Evolutionary conservation across 2,888 invertebrate species (phyloP), one percentile per base, ranked within the genome.

Genomic region (Netelia melanura): DNA sequence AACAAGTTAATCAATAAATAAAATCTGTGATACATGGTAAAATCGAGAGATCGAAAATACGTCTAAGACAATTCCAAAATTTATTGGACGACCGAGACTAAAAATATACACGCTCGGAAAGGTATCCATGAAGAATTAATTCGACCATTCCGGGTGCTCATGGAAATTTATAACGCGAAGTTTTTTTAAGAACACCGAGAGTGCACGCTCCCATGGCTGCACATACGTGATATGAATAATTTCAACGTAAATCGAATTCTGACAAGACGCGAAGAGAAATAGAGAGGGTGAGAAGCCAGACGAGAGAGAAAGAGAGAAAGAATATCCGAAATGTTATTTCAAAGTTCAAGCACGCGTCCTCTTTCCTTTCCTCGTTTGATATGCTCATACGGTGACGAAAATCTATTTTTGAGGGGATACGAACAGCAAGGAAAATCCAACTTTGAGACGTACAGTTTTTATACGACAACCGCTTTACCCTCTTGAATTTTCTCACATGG

Each of bases 211-310:
- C 9, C 23, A 5, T 6, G 68, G 61, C 74, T 17, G 67, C 68
- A 61, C 52, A 25, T 75, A 81, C 75, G 79, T 56, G 83, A 79
- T 43, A 79, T 79, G 78, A 79, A 83, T 79, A 79, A 81, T 83
- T 79, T 65, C 64, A 21, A 48, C 3, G 64, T 48, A 72, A 75
- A 83, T 83, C 83, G 83, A 83, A 79, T 70, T 79, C 64, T 56
- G 44, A 79, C 64, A 65, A 30, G 54, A 25, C 30, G 21, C n/a
- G 21, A 62, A 43, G 21, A 58, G 10, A 14, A 30, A 21, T 25
- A 25, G 8, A 14, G 25, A 43, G 52, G 17, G 54, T 14, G 43
- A 48, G 70, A 21, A n/a, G 3, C n/a, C 52, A 21, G 38, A 3
- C 14, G 17, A n/a, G 9, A 71, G 8, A 71, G 54, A 52, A 54